Percentiles rank a stretch among this genome's conserved stretches.
These are phyloP conservation scores for Phorcus lineatus DNA, from an alignment of 2,888 invertebrate genomes.

Conservation along the genomic window DNA sequence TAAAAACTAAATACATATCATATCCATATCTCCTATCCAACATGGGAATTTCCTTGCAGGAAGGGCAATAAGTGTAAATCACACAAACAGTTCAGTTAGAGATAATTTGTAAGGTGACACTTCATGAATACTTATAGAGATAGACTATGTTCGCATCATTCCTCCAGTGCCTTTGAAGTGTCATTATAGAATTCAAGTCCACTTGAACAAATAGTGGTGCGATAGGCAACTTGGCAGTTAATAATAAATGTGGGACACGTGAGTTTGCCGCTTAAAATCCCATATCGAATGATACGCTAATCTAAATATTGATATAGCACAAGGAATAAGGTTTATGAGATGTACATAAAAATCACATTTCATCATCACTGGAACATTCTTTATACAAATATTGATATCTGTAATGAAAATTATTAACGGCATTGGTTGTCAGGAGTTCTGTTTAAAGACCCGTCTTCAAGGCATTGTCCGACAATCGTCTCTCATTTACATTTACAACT, in stretches of 20 bases:
- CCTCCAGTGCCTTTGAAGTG: too few relatives aligned
- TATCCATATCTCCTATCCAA: neutral
- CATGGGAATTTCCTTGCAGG: neutral
- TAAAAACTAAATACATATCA: neutral
- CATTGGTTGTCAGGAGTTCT: neutral
- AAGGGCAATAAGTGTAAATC: neutral
- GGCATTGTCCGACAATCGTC: neutral
- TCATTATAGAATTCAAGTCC: too few relatives aligned
- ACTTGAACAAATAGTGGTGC: too few relatives aligned
- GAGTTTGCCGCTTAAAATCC: neutral
- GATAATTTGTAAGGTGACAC: neutral
- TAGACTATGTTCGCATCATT: too few relatives aligned
- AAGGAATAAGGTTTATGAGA: neutral
- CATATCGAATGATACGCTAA: neutral
- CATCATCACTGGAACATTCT: neutral
- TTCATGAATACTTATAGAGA: too few relatives aligned
- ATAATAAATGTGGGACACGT: neutral
- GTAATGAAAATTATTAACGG: neutral
- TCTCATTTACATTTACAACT: conserved; percentile 4
- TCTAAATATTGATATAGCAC: neutral
- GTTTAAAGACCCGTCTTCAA: neutral
- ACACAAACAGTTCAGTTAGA: neutral
- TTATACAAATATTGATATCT: neutral
- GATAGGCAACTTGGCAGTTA: too few relatives aligned
- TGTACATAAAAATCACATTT: conserved; percentile 10